These are phyloP conservation scores for Oreochromis tanganicae DNA, from an alignment of 2,113 vertebrate genomes.

Conservation along the genomic window DNA sequence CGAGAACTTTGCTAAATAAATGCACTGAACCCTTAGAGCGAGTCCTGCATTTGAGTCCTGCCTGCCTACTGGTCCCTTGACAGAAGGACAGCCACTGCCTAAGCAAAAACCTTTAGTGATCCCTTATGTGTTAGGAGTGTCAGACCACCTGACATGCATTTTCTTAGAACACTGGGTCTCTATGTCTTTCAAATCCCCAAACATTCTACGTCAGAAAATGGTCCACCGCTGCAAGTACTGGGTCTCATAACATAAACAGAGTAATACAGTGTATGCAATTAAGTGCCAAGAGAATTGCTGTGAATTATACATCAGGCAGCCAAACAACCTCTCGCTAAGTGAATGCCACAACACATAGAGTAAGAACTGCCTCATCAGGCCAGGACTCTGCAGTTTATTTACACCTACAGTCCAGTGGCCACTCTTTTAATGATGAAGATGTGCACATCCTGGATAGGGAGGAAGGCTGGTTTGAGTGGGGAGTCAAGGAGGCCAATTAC, in stretches of 20 bases:
- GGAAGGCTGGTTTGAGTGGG: background rate
- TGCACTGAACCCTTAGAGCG: background rate
- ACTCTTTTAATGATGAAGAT: background rate
- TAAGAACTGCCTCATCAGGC: background rate
- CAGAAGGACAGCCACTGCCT: background rate
- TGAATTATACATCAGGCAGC: background rate
- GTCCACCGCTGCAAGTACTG: accelerated
- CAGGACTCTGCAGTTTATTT: background rate
- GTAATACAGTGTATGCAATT: background rate
- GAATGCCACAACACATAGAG: background rate
- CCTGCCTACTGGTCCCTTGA: background rate
- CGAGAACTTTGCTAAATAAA: background rate
- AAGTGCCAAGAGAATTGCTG: background rate
- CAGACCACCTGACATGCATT: background rate
- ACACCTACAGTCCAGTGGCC: background rate
- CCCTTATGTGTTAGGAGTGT: background rate
- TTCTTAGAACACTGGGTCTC: background rate
- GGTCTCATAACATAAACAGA: background rate
- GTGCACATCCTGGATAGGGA: background rate
- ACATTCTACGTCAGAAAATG: background rate
- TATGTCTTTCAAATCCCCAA: background rate
- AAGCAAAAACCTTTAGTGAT: background rate
- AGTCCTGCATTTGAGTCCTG: background rate
- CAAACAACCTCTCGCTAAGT: background rate
- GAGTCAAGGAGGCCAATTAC: background rate